These are phyloP conservation scores for Nannobrachium achirus DNA, from an alignment of 2,113 vertebrate species.

Conservation along the genomic window DNA sequence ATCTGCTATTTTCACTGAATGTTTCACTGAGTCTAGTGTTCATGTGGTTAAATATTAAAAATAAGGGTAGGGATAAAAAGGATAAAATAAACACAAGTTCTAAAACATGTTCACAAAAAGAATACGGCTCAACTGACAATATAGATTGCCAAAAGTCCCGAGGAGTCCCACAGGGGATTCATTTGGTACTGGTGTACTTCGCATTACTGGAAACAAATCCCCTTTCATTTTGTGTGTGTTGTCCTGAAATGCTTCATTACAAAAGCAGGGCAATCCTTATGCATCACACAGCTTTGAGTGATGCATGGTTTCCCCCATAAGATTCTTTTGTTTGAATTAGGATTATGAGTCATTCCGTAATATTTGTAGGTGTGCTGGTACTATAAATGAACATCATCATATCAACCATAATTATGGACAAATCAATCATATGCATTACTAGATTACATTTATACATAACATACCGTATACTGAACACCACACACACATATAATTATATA, in stretches of 20 bases:
- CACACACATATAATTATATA: background rate
- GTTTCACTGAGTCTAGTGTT: too few relatives aligned
- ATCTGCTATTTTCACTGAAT: too few relatives aligned
- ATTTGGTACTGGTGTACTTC: too few relatives aligned
- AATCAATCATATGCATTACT: constrained; percentile 7
- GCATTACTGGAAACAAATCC: background rate
- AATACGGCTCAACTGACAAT: too few relatives aligned
- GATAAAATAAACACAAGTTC: too few relatives aligned
- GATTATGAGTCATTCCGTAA: constrained; percentile 26
- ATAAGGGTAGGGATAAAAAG: too few relatives aligned
- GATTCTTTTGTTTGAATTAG: background rate
- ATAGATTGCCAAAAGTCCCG: too few relatives aligned
- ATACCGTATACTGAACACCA: background rate
- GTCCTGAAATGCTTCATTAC: background rate
- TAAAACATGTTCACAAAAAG: too few relatives aligned
- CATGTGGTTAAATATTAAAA: too few relatives aligned
- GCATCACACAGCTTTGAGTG: background rate
- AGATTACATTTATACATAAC: background rate
- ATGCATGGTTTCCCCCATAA: constrained; percentile 4
- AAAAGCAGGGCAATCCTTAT: constrained; percentile 11
- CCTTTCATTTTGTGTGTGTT: constrained; percentile 58
- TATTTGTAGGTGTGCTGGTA: constrained; percentile 2
- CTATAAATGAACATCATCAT: background rate
- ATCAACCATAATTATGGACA: too few relatives aligned
- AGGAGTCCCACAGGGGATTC: too few relatives aligned